Evolutionary conservation across 2,113 vertebrate genomes (phyloP).

Genomic region (Azemiops feae): DNA sequence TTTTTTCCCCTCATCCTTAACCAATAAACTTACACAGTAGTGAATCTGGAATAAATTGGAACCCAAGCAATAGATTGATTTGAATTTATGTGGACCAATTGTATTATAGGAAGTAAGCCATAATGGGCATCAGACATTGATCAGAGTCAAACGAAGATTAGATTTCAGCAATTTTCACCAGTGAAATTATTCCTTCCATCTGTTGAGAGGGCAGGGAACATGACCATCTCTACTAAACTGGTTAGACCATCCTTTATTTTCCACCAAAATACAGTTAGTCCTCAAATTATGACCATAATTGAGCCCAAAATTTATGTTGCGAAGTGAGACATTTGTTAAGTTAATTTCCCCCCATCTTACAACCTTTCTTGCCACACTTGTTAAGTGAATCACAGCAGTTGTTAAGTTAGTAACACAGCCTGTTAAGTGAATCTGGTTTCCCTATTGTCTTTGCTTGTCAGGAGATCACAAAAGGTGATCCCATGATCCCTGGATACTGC

Average conservation of each 20-base stretch:
- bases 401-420: not conserved
- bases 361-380: not conserved
- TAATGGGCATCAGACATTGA: not conserved
- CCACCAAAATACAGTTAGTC: not conserved
- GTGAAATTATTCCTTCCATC: not conserved
- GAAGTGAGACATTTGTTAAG: not conserved
- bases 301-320: not conserved
- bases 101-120: not conserved
- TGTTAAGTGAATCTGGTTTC: not conserved
- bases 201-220: not conserved
- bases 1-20: not conserved
- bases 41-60: not conserved
- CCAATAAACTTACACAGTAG: not conserved
- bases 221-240: not conserved
- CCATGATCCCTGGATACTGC: not conserved
- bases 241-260: not conserved
- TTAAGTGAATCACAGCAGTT: not conserved
- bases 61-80: not conserved
- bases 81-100: not conserved
- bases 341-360: not conserved
- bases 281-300: not conserved
- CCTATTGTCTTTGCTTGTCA: not conserved
- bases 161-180: not conserved
- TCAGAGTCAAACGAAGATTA: not conserved
- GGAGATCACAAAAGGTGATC: not conserved